Evolutionary conservation across 37 sponge, comb jelly and placozoan species (phyloP), one percentile per base, ranked within the genome.

Genomic region (Beroe ovata): DNA sequence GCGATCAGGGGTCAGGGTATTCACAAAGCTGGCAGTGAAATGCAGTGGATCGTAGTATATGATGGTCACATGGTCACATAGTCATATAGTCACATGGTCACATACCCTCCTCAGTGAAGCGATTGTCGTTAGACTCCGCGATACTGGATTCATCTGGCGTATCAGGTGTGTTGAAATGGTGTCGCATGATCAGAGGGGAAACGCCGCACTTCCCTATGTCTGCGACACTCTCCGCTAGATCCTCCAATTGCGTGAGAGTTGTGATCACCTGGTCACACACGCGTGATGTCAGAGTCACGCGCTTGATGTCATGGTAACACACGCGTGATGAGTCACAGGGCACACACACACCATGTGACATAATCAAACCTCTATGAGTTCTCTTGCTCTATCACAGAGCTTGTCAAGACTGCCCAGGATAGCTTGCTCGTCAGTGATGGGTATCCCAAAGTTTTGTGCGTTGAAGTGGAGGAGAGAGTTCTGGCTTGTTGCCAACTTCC

Each of bases 131-230:
- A 54, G 22, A 32, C 14, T 66, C 69, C 3, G 69, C 21, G 54
- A 23, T 25, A 39, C 28, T 8, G 22, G 33, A 21, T 39, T 19
- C 20, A 4, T 21, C 11, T 1, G 26, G 38, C 0, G 21, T 0
- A 3, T 14, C 63, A 19, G 47, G 4, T 6, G 54, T 42, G 28
- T 39, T 77, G 47, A 42, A 14, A 54, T 77, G 84, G 20, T 77
- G 54, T n/a, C 28, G 26, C 8, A 35, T 38, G 41, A 77, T 77
- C 29, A 42, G 84, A 54, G 84, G 84, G 26, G 84, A 77, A 1
- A 77, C 84, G 1, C 84, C 84, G 23, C 84, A 77, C 47, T 77
- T 77, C 41, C 84, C 84, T 21, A 77, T 77, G 33, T 77, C 84
- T n/a, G 84, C 41, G 4, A 77, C 42, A 77, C 84, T 77, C 11